Percentiles rank a stretch among this genome's conserved stretches.
These are phyloP conservation scores for Cremastinae sp. DNA, from an alignment of 2,888 invertebrate species.

Conservation along the genomic window DNA sequence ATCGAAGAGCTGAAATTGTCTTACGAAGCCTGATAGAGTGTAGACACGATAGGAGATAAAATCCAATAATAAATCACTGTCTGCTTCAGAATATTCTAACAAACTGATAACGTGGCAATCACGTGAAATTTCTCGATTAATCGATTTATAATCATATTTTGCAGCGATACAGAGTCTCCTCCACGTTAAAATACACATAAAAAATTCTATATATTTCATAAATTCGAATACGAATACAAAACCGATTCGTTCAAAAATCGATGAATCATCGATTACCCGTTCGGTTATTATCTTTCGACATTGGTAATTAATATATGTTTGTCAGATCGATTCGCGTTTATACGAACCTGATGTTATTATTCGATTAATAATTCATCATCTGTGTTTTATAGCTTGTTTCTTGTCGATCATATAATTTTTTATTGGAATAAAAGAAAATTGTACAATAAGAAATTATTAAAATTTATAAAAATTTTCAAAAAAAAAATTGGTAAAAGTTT, in stretches of 20 bases:
- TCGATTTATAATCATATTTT: constrained; percentile 7
- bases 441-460: too few relatives aligned
- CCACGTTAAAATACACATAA: background rate
- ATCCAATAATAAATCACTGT: constrained; percentile 8
- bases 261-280: background rate
- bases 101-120: background rate
- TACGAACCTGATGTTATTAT: background rate
- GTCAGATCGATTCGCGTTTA: background rate
- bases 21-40: background rate
- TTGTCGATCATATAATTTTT: background rate
- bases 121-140: constrained; percentile 14
- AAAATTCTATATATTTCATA: too few relatives aligned
- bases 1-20: background rate
- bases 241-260: background rate
- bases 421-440: too few relatives aligned
- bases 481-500: too few relatives aligned
- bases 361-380: background rate
- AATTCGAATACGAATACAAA: background rate
- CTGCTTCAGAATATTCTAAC: background rate
- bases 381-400: background rate
- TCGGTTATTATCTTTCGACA: background rate
- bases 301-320: background rate
- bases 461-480: too few relatives aligned
- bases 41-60: background rate
- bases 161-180: background rate